phyloP scores from a whole-genome alignment of 2,888 invertebrate species.

The Nomada lathburiana region DNA sequence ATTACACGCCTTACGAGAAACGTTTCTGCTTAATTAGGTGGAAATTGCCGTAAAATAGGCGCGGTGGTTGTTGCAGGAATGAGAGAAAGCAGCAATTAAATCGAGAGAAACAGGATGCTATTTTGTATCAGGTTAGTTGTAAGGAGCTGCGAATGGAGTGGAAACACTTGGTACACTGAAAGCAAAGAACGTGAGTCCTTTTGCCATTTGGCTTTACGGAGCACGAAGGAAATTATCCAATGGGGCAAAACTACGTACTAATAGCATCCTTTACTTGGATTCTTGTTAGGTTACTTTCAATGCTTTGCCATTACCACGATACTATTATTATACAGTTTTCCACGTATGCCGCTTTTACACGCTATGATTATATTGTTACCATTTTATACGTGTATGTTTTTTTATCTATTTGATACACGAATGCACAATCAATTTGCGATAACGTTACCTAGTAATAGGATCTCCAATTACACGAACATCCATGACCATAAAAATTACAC shows the following conservation, averaged over 20 bases:
- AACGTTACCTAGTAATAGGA: no score
- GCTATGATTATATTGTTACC: neutral
- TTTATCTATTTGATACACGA: neutral
- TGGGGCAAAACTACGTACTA: constrained; percentile 10
- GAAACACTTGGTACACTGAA: constrained; percentile 30
- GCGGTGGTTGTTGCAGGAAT: constrained; percentile 1
- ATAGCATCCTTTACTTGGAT: neutral
- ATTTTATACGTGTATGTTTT: neutral
- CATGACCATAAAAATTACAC: no score
- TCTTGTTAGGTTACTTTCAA: neutral
- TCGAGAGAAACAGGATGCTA: constrained; percentile 11
- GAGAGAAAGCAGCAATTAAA: constrained; percentile 20
- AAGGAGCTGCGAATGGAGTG: constrained; percentile 14
- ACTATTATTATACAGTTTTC: neutral
- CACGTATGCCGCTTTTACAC: no score
- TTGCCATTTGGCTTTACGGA: constrained; percentile 35
- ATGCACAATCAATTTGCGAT: no score
- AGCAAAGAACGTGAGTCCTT: constrained; percentile 32
- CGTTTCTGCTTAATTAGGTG: constrained; percentile 35
- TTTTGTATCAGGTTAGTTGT: constrained; percentile 18
- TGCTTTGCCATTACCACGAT: neutral
- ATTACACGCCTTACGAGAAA: constrained; percentile 8
- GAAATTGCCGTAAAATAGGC: constrained; percentile 15
- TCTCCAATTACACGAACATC: no score
- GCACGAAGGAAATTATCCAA: constrained; percentile 31